phyloP scores from a whole-genome alignment of 1,140 invertebrate genomes.

The Episyrphus balteatus region DNA sequence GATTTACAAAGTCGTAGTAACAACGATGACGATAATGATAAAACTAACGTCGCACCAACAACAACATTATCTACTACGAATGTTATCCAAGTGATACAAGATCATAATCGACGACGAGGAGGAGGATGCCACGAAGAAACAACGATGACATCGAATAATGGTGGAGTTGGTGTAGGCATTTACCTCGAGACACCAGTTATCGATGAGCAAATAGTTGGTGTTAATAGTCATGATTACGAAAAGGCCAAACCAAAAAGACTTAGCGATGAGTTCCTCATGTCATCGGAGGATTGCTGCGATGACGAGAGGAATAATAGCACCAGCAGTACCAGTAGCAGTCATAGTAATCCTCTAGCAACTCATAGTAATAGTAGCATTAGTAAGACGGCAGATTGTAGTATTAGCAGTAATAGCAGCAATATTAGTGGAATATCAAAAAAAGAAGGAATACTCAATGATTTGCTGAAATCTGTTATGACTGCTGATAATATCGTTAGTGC shows the following conservation, averaged over 20 bases:
- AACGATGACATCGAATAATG: no score
- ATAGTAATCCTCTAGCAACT: no score
- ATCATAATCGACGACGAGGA: no score
- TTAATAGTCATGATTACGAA: slow-evolving; percentile 5
- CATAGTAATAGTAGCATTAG: background rate
- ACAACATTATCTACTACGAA: no score
- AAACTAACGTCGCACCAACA: no score
- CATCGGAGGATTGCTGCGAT: slow-evolving; percentile 5
- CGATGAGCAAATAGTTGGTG: slow-evolving; percentile 14
- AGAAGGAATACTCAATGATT: background rate
- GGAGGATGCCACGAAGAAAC: background rate
- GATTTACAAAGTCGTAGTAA: no score
- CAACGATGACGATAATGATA: no score
- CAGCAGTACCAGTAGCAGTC: background rate
- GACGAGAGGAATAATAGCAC: background rate
- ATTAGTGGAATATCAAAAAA: background rate
- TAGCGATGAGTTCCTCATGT: slow-evolving; percentile 28
- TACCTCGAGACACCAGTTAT: slow-evolving; percentile 32
- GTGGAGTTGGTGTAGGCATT: slow-evolving; percentile 22
- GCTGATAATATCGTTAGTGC: slow-evolving; percentile 5
- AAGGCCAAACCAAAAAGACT: slow-evolving; percentile 29
- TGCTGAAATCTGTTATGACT: background rate
- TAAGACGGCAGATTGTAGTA: background rate
- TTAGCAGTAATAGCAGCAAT: background rate
- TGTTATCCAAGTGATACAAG: no score